Percentiles rank a stretch among this genome's conserved stretches.
These are phyloP conservation scores for Apteryx owenii DNA, from an alignment of 2,113 vertebrate genomes.

Conservation along the genomic window DNA sequence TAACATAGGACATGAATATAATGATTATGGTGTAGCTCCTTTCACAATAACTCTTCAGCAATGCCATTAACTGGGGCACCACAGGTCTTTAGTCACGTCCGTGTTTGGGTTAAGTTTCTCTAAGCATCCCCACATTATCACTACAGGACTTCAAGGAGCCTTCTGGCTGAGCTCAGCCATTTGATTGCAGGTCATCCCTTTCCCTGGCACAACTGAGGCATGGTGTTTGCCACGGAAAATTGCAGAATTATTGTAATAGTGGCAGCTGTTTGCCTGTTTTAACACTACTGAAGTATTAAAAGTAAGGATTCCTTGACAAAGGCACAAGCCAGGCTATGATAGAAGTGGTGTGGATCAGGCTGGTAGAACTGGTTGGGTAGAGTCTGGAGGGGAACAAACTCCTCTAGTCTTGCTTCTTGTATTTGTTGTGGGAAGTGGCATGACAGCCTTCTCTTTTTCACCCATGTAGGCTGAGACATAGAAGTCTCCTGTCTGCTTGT, in stretches of 20 bases:
- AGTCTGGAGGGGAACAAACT: neutral
- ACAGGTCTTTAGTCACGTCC: neutral
- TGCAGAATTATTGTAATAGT: neutral
- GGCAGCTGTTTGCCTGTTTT: neutral
- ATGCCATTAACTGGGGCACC: neutral
- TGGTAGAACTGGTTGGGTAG: neutral
- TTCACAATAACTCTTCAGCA: neutral
- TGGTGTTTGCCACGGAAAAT: neutral
- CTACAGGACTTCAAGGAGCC: neutral
- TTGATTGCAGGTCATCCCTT: neutral
- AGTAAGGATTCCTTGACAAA: neutral
- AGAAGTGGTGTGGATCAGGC: neutral
- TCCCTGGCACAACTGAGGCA: neutral
- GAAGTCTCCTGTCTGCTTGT: neutral
- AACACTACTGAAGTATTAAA: neutral
- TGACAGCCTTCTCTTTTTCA: neutral
- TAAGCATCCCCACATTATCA: neutral
- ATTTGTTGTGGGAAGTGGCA: neutral
- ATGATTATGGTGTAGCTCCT: neutral
- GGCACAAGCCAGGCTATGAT: neutral
- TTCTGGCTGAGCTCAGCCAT: neutral
- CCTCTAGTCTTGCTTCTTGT: neutral
- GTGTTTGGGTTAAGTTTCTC: neutral
- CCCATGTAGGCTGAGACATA: neutral
- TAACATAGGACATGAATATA: neutral